These are phyloP conservation scores for Notocelia uddmanniana DNA, from an alignment of 2,888 invertebrate species.

Conservation along the genomic window DNA sequence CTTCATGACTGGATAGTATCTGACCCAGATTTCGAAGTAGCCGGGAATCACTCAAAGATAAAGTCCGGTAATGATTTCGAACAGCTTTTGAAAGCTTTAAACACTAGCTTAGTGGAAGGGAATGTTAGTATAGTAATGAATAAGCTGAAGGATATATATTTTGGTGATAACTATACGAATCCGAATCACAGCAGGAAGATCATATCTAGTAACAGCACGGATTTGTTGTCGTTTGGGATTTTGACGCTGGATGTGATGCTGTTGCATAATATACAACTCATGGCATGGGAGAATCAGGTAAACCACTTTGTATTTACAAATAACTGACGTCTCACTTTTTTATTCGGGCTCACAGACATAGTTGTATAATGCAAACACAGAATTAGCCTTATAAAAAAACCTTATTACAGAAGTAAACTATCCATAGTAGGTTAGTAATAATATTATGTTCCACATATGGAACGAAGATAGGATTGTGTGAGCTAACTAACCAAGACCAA, in stretches of 20 bases:
- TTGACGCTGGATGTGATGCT: conserved; percentile 85
- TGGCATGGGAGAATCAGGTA: conserved; percentile 85
- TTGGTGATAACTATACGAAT: conserved; percentile 71
- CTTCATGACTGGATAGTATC: conserved; percentile 81
- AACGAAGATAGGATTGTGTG: too few species aligned
- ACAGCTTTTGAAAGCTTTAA: conserved; percentile 77
- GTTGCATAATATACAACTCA: conserved; percentile 84
- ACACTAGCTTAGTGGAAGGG: conserved; percentile 81
- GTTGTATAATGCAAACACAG: neutral
- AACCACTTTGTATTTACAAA: too few species aligned
- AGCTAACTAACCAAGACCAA: too few species aligned
- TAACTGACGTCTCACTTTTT: too few species aligned
- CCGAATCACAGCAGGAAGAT: conserved; percentile 64
- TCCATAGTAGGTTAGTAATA: too few species aligned
- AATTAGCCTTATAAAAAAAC: too few species aligned
- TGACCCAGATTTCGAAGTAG: conserved; percentile 69
- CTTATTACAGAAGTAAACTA: too few species aligned
- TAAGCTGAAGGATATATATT: conserved; percentile 83
- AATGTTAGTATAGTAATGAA: conserved; percentile 80
- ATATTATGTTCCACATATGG: too few species aligned
- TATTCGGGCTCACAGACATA: too few species aligned
- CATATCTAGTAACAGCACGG: conserved; percentile 76
- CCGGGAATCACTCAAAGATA: conserved; percentile 55
- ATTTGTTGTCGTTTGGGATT: conserved; percentile 84
- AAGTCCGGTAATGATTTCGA: conserved; percentile 64